Evolutionary conservation across 2,113 vertebrate genomes (phyloP), one percentile per base, ranked within the genome.

Genomic region (Pygathrix nemaeus): DNA sequence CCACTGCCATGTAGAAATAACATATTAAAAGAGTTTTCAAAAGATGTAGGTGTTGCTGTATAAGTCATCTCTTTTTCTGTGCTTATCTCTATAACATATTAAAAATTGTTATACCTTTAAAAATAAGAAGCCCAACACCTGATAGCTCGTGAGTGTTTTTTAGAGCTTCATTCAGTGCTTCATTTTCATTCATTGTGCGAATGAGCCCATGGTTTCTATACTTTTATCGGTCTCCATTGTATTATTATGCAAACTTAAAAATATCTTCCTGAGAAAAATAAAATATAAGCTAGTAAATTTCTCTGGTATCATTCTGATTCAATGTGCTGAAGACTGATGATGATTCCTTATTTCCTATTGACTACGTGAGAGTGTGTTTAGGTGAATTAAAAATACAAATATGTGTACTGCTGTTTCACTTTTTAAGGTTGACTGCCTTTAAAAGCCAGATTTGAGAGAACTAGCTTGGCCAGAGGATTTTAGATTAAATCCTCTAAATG

Each of bases 351-450:
- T 72, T 82, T 21, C 82, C 48, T 48, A 25, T 66, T 90, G 72
- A 90, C 90, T 98, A 35, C 97, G 90, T 90, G 45, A 96, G 96
- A 97, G 90, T 97, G 66, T 93, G 96, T 94, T 90, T 96, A 72
- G 84, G 84, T 91, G 82, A 97, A 79, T 95, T 93, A 45, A 98
- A 94, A 96, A 96, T 92, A 70, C 96, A 97, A 97, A 94, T 20
- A 9, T 76, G 48, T 88, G 59, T 85, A 96, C 66, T 97, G 70
- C 89, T 96, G 52, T 93, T 98, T 98, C 79, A 79, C 14, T 93
- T 86, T 45, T 59, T 89, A 97, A 96, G 91, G 80, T 92, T 75
- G 96, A 96, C 95, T 98, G 27, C 93, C 98, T 97, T 98, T 95
- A 86, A 97, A 97, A 98, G 76, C 91, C 96, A 88, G n/a, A 90